These are phyloP conservation scores for Thalassarche chlororhynchos DNA, from an alignment of 2,113 vertebrate species.

Conservation along the genomic window DNA sequence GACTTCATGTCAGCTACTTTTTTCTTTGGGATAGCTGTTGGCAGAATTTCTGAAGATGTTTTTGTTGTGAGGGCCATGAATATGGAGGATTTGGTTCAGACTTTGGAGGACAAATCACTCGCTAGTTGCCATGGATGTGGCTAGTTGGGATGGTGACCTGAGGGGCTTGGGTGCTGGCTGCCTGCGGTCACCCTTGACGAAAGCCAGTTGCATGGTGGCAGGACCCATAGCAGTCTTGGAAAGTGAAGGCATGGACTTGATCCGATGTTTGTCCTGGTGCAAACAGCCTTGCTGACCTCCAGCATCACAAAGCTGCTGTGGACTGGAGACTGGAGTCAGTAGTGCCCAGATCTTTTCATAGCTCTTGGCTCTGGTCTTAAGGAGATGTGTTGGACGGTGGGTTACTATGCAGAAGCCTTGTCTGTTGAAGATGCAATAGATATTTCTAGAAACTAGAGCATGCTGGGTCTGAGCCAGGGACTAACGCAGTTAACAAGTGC, in stretches of 20 bases:
- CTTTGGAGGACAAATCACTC: background rate
- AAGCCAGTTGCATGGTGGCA: background rate
- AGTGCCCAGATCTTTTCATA: background rate
- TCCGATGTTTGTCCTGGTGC: background rate
- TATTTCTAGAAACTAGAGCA: background rate
- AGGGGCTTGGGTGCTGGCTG: background rate
- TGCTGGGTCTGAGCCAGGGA: background rate
- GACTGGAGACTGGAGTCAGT: background rate
- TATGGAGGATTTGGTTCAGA: background rate
- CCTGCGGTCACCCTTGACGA: background rate
- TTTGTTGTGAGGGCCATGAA: background rate
- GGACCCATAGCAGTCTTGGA: background rate
- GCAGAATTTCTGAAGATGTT: background rate
- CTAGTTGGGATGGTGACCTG: too few species aligned
- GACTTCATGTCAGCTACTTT: accelerated
- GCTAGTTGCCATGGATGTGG: background rate
- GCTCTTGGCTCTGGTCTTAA: background rate
- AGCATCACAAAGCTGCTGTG: accelerated
- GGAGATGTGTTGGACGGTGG: accelerated
- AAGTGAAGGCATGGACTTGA: background rate
- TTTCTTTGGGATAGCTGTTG: background rate
- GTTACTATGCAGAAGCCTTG: background rate
- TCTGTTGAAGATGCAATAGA: background rate
- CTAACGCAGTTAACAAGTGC: accelerated
- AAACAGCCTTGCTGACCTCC: background rate